Conservation (phyloP, 2,888 invertebrate genomes). For the Homarus gammarus region DNA sequence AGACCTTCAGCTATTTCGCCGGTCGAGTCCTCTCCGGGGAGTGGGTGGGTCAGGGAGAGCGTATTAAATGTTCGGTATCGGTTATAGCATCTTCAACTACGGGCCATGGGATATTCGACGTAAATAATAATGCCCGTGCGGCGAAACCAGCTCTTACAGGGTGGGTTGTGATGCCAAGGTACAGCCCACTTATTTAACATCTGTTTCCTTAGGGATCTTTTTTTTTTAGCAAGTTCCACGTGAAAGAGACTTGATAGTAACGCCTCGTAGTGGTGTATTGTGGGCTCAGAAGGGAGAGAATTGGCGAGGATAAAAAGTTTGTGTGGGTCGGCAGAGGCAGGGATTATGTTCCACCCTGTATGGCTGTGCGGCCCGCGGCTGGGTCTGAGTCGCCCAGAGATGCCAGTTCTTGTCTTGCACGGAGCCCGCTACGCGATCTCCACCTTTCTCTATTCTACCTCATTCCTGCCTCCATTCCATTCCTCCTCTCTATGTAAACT, state of each 20-base stretch:
- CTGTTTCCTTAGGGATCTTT: neutral
- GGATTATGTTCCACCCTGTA: constrained; percentile 15
- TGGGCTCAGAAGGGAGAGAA: neutral
- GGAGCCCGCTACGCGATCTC: neutral
- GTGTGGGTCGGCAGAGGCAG: neutral
- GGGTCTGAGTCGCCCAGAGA: constrained; percentile 17
- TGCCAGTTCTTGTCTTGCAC: constrained; percentile 30
- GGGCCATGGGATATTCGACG: constrained; percentile 15
- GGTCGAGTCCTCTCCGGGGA: neutral
- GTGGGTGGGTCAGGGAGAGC: neutral
- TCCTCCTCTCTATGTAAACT: neutral
- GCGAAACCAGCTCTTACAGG: constrained; percentile 14
- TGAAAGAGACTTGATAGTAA: neutral
- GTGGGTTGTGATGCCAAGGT: neutral
- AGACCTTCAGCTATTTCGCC: too few species aligned
- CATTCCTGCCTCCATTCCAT: neutral
- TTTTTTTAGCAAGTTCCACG: neutral
- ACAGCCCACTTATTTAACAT: neutral
- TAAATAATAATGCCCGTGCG: constrained; percentile 20
- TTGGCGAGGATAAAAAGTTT: neutral
- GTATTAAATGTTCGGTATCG: constrained; percentile 16
- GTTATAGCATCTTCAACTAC: constrained; percentile 36
- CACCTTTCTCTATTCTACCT: neutral
- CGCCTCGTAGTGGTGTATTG: neutral
- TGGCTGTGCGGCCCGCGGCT: constrained; percentile 1